Percentiles rank a stretch among this genome's conserved stretches.
Conservation (phyloP, 2,797 vertebrate species). For the Bufotes viridis region DNA sequence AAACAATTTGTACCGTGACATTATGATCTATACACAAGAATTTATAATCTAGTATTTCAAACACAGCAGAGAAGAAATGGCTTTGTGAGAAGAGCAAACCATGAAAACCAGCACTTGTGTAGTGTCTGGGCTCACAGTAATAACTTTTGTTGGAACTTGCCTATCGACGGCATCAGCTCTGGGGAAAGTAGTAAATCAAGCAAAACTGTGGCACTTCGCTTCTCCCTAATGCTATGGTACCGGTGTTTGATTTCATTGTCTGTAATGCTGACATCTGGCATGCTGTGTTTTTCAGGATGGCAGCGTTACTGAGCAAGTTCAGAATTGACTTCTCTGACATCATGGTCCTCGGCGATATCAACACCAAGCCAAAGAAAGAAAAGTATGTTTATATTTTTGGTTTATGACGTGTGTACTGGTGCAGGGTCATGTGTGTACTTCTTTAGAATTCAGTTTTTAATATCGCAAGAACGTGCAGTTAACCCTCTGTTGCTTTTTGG, state of each 20-base stretch:
- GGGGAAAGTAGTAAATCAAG: background rate
- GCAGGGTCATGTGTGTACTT: background rate
- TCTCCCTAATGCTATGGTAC: background rate
- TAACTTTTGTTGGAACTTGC: background rate
- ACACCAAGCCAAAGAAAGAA: slow-evolving; percentile 96
- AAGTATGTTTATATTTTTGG: slow-evolving; percentile 80
- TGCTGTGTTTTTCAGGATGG: slow-evolving; percentile 83
- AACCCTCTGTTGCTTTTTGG: background rate
- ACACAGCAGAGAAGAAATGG: background rate
- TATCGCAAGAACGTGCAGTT: background rate
- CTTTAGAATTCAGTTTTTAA: background rate
- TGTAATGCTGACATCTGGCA: background rate
- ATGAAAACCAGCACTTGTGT: background rate
- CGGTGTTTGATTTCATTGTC: background rate
- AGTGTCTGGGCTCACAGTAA: background rate
- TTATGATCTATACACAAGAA: background rate
- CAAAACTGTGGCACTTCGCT: background rate
- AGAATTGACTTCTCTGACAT: slow-evolving; percentile 98
- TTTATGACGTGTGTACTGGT: background rate
- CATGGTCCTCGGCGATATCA: slow-evolving; percentile 95
- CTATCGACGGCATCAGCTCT: background rate
- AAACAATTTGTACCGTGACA: slow-evolving; percentile 24
- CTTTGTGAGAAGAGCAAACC: background rate
- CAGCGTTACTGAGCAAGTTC: slow-evolving; percentile 97
- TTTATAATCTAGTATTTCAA: background rate